Percentiles rank a stretch among this genome's conserved stretches.
phyloP scores from a whole-genome alignment of 2,888 invertebrate species.

The Drosophila birchii region DNA sequence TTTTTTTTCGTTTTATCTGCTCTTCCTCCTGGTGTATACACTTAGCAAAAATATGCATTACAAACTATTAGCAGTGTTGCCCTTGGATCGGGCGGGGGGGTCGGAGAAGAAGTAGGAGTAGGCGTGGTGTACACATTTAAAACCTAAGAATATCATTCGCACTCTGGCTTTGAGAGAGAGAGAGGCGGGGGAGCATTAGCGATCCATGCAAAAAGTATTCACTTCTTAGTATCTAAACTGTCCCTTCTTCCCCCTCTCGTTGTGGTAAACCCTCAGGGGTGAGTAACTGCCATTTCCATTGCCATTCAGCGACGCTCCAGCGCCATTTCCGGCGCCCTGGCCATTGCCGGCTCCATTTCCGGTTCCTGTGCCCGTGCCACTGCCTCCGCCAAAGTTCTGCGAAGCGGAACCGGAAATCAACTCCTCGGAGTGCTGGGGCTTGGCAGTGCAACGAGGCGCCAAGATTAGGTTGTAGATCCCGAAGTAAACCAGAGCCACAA shows the following conservation, averaged over 20 bases:
- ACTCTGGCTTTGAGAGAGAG: constrained; percentile 21
- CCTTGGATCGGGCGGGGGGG: constrained; percentile 29
- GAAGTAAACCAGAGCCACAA: constrained; percentile 89
- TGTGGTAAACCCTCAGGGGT: constrained; percentile 92
- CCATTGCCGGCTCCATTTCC: constrained; percentile 57
- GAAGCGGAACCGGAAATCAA: constrained; percentile 83
- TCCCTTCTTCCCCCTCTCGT: constrained; percentile 91
- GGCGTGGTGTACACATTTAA: constrained; percentile 47
- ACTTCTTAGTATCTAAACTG: constrained; percentile 91
- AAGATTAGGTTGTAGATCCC: constrained; percentile 90
- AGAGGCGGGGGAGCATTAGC: constrained; percentile 21
- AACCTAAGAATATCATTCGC: constrained; percentile 50
- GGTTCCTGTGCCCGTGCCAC: constrained; percentile 46
- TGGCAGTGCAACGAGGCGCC: constrained; percentile 90
- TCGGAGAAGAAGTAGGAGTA: constrained; percentile 18
- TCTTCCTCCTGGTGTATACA: constrained; percentile 64
- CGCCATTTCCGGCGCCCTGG: constrained; percentile 49
- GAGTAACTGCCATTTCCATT: constrained; percentile 89
- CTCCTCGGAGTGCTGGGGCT: constrained; percentile 87
- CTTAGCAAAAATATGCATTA: constrained; percentile 71
- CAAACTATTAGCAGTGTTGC: constrained; percentile 56
- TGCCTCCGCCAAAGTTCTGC: constrained; percentile 85
- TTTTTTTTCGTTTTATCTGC: constrained; percentile 33
- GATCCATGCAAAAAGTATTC: constrained; percentile 16
- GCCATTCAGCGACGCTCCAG: constrained; percentile 77